phyloP scores from a whole-genome alignment of 2,888 invertebrate genomes.

The Cepaea hortensis region DNA sequence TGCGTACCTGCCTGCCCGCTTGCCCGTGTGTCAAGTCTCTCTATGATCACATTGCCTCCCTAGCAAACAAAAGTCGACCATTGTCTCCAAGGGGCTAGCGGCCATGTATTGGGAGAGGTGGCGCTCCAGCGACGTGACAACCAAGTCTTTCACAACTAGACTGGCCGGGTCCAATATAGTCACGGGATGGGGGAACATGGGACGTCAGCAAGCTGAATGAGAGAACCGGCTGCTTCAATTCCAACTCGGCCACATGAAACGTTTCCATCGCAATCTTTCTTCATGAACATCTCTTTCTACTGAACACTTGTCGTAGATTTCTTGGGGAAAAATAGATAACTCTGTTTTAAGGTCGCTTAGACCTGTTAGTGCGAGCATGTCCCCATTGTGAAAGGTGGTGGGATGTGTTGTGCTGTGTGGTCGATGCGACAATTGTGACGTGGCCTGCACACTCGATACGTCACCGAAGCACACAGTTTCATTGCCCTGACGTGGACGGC shows the following conservation, averaged over 20 bases:
- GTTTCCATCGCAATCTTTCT: background rate
- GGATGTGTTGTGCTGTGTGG: background rate
- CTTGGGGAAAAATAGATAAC: too few relatives aligned
- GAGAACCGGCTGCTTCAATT: background rate
- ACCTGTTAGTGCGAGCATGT: background rate
- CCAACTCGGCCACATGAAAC: background rate
- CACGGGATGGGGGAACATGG: background rate
- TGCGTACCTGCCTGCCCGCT: too few relatives aligned
- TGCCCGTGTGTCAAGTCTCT: too few relatives aligned
- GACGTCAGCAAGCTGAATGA: background rate
- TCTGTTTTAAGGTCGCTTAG: too few relatives aligned
- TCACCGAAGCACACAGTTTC: background rate
- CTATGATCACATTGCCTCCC: too few relatives aligned
- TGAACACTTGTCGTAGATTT: too few relatives aligned
- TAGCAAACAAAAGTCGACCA: background rate
- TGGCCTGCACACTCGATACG: conserved; percentile 13
- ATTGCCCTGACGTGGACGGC: background rate
- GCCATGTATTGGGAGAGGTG: conserved; percentile 16
- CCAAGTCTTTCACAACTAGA: conserved; percentile 13
- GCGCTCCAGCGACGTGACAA: conserved; percentile 12
- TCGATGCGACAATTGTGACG: conserved; percentile 13
- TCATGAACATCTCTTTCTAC: background rate
- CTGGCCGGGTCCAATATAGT: conserved; percentile 14
- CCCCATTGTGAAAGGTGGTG: background rate
- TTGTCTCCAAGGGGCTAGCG: background rate